Conservation (phyloP, 2,113 vertebrate species). For the Psilopsiagon aymara region DNA sequence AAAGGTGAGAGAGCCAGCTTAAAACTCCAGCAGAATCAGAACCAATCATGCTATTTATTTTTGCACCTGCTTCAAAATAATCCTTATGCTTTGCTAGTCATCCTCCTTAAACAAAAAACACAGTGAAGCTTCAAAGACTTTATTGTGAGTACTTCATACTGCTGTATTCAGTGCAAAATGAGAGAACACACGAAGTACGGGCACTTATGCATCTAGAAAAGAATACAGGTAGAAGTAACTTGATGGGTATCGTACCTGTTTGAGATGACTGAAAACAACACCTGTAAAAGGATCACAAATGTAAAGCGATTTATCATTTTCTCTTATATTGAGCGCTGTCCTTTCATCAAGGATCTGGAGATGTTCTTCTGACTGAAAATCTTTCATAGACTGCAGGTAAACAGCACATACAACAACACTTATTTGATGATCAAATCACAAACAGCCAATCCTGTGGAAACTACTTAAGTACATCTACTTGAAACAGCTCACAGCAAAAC, state of each 20-base stretch:
- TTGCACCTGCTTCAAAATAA: neutral
- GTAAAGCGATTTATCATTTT: conserved; percentile 92
- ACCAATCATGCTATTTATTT: neutral
- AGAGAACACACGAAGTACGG: neutral
- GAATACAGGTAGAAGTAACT: neutral
- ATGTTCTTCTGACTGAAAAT: conserved; percentile 92
- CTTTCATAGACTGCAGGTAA: conserved; percentile 86
- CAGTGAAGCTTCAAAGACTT: neutral
- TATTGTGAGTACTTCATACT: neutral
- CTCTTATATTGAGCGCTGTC: conserved; percentile 79
- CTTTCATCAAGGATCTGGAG: conserved; percentile 86
- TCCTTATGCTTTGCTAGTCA: neutral
- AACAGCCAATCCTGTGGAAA: neutral
- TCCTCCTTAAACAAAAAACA: neutral
- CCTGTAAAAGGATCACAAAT: conserved; percentile 90
- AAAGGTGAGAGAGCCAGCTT: neutral
- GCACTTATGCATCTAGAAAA: neutral
- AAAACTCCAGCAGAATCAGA: neutral
- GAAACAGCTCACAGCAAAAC: neutral
- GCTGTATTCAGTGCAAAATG: neutral
- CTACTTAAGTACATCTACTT: neutral
- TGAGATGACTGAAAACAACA: conserved; percentile 85
- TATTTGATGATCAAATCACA: neutral
- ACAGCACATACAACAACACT: neutral
- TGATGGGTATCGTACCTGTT: conserved; percentile 77